Base-by-base conservation (phyloP, 2,888 invertebrate genomes). In the Theodoxus fluviatilis region DNA sequence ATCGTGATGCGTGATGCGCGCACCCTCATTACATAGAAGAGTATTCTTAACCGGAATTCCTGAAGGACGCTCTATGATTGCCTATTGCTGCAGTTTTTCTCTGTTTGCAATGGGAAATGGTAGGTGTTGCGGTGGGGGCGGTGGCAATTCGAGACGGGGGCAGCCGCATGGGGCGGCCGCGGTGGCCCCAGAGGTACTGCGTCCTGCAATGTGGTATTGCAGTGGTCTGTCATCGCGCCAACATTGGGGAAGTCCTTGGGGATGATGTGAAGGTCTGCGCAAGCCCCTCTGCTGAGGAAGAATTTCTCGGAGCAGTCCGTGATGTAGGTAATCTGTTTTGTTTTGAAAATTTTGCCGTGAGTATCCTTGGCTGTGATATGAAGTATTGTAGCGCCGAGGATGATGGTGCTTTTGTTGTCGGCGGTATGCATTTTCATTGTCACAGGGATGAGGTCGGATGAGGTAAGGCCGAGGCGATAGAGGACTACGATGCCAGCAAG, bases 341-440 rank as follows among this genome's bases (percentile, higher is more conserved):
- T 81, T 67, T 80, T n/a, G n/a, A n/a, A n/a, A n/a, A n/a, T n/a
- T n/a, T n/a, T n/a, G n/a, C n/a, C n/a, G n/a, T n/a, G 25, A 4
- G 31, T 31, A 37, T 64, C 40, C 33, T 25, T 59, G 4, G 75
- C 75, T 28, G 73, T 70, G 9, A 81, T 31, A 0, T 77, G 72
- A 18, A 78, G 71, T 12, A 80, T 52, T 9, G 69, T 47, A 2
- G 81, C 80, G 12, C 81, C 79, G 63, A 79, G 70, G 65, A 79
- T 79, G 1, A 28, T 69, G 35, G 79, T 80, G 7, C 78, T 75
- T 40, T 69, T 66, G 66, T 76, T 76, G 61, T 74, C 78, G 2
- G 79, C 80, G 9, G 77, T 74, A 59, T 76, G 76, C 75, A 80
- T 80, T 33, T 70, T 68, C 75, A 78, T 74, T 6, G 73, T n/a